phyloP scores from a whole-genome alignment of 2,888 invertebrate genomes.

The Tribolium freemani region DNA sequence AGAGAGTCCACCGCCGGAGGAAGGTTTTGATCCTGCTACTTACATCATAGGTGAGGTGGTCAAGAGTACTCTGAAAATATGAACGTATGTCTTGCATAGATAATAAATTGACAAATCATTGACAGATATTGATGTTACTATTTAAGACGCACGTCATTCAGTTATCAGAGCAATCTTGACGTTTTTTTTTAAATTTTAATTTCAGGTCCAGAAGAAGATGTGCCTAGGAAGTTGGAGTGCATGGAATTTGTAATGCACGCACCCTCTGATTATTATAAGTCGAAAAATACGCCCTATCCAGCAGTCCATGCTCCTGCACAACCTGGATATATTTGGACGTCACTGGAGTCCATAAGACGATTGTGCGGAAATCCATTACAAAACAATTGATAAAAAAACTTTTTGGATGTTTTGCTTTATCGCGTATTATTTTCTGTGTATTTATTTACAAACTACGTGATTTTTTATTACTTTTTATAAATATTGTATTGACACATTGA shows the following conservation, averaged over 20 bases:
- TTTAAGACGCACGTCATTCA: not conserved
- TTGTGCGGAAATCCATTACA: constrained; percentile 25
- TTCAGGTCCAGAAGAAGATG: constrained; percentile 90
- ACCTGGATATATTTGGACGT: constrained; percentile 77
- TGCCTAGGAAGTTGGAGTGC: constrained; percentile 86
- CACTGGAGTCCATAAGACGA: constrained; percentile 70
- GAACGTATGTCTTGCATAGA: no score
- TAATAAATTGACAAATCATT: no score
- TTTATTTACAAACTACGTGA: no score
- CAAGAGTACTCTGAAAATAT: not conserved
- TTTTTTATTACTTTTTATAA: no score
- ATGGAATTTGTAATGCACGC: constrained; percentile 96
- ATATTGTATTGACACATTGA: no score
- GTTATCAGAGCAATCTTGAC: not conserved
- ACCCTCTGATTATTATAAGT: constrained; percentile 90
- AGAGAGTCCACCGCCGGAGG: constrained; percentile 82
- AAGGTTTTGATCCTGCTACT: constrained; percentile 88
- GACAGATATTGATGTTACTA: no score
- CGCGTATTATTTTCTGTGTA: no score
- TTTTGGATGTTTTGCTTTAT: no score
- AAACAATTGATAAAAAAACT: no score
- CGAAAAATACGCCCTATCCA: constrained; percentile 83
- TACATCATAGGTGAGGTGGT: constrained; percentile 83
- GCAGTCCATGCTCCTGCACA: constrained; percentile 65
- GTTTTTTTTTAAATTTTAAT: not conserved